phyloP scores from a whole-genome alignment of 2,797 vertebrate species.

The Syngnathus rostellatus region DNA sequence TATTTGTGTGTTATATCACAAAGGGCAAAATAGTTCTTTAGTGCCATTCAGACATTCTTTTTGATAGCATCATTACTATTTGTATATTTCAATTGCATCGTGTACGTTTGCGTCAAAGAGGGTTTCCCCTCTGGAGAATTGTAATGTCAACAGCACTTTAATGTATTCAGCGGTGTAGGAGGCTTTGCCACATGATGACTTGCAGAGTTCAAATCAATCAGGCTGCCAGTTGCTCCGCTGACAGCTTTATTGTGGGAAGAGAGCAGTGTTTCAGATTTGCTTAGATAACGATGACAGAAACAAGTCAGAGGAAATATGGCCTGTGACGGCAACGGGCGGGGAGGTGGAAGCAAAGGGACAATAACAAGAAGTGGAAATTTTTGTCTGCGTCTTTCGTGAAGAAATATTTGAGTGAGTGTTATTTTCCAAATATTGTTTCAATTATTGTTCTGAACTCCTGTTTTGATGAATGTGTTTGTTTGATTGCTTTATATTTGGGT shows the following conservation, averaged over 20 bases:
- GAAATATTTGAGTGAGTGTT: background rate
- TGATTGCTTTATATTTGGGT: background rate
- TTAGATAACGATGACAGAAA: slow-evolving; percentile 27
- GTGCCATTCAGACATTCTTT: background rate
- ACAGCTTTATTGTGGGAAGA: slow-evolving; percentile 37
- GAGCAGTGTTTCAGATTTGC: slow-evolving; percentile 28
- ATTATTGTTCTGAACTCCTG: background rate
- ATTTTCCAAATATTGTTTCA: background rate
- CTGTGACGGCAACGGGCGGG: slow-evolving; percentile 8
- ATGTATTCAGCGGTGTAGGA: slow-evolving; percentile 17
- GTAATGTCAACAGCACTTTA: slow-evolving; percentile 4
- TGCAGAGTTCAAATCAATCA: slow-evolving; percentile 34
- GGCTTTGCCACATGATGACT: slow-evolving; percentile 18
- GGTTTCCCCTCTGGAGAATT: slow-evolving; percentile 6
- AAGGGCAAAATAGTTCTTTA: slow-evolving; percentile 8
- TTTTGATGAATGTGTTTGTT: background rate
- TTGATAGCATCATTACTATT: slow-evolving; percentile 12
- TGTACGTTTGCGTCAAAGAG: slow-evolving; percentile 12
- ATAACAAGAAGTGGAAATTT: background rate
- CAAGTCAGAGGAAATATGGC: slow-evolving; percentile 18
- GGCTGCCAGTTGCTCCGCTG: slow-evolving; percentile 30
- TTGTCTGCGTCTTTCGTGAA: background rate
- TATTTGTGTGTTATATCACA: slow-evolving; percentile 17
- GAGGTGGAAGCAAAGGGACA: background rate
- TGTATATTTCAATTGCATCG: slow-evolving; percentile 10